Conservation (phyloP, 2,113 vertebrate genomes). For the Antennarius striatus region DNA sequence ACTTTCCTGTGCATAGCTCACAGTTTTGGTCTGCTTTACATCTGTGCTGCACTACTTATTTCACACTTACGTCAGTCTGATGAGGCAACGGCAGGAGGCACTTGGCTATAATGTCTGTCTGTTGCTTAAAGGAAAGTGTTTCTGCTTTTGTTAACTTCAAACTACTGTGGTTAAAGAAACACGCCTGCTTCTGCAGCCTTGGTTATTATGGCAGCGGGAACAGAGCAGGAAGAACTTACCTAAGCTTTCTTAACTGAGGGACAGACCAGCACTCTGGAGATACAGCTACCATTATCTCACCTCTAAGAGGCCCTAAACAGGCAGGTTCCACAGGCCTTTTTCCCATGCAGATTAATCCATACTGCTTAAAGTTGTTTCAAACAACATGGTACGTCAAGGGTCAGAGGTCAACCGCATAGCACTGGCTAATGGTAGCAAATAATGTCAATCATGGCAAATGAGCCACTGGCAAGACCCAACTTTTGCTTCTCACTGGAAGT, state of each 20-base stretch:
- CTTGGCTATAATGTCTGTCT: conserved; percentile 21
- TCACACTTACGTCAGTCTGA: conserved; percentile 61
- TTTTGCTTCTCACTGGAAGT: conserved; percentile 76
- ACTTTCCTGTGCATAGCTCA: background rate
- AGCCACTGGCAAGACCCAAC: conserved; percentile 71
- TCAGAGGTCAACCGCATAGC: conserved; percentile 83
- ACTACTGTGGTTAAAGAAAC: conserved; percentile 46
- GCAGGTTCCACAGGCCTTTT: conserved; percentile 64
- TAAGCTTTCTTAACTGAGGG: too few species aligned
- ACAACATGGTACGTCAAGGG: conserved; percentile 74
- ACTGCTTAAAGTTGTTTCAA: conserved; percentile 80
- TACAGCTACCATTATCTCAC: conserved; percentile 68
- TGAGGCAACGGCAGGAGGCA: conserved; percentile 42
- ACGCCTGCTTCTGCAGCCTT: conserved; percentile 24
- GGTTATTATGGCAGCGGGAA: conserved; percentile 27
- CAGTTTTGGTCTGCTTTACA: conserved; percentile 8
- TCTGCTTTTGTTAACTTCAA: conserved; percentile 49
- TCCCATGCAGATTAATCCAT: conserved; percentile 81
- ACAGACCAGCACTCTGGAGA: conserved; percentile 58
- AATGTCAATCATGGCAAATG: conserved; percentile 84
- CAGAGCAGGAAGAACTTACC: background rate
- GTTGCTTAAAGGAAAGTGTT: conserved; percentile 22
- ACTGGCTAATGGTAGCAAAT: conserved; percentile 85
- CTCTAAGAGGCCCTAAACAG: conserved; percentile 62
- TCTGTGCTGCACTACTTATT: conserved; percentile 33